Evolutionary conservation across 1,140 invertebrate species (phyloP), one percentile per base, ranked within the genome.

Genomic region (Eueides isabella): DNA sequence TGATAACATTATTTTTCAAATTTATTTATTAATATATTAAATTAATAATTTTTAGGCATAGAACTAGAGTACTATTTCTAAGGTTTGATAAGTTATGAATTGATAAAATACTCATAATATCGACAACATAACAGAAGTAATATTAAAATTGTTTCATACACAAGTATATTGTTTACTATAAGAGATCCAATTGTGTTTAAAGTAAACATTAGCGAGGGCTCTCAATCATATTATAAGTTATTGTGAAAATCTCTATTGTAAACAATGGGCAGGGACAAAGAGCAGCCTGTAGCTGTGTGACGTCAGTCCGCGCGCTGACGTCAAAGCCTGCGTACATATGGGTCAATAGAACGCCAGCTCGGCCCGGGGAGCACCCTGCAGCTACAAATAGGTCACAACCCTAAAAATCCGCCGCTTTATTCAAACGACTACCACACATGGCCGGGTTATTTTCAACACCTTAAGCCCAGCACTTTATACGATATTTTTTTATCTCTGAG

Each of bases 261-360:
- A 80, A 83, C 80, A 81, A 80, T 76, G 68, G 72, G 33, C 62
- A 61, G 68, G 55, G 70, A 85, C 84, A 84, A 84, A 86, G 85
- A 81, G 35, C 35, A 38, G 77, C 67, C 77, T 72, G 72, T 74
- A 69, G 76, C 69, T 72, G 61, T 72, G 84, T 88, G 87, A 89
- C 87, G 86, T 89, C 80, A 86, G 71, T 74, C 70, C 71, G 68
- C 69, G 77, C 69, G 78, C 82, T 89, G 86, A 89, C 88, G 86
- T 88, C 86, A 89, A 80, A 79, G 81, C 82, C 74, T 85, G 86
- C 85, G 86, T 88, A 77, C 85, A 88, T 88, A 83, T 89, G 77
- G 87, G 87, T 89, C 85, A 89, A 86, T 84, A 83, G 87, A 85
- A 84, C 87, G 80, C 55, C 71, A 83, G 81, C 82, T 81, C 78